Evolutionary conservation across 2,113 vertebrate species (phyloP), one percentile per base, ranked within the genome.

Genomic region (Symphodus melops): DNA sequence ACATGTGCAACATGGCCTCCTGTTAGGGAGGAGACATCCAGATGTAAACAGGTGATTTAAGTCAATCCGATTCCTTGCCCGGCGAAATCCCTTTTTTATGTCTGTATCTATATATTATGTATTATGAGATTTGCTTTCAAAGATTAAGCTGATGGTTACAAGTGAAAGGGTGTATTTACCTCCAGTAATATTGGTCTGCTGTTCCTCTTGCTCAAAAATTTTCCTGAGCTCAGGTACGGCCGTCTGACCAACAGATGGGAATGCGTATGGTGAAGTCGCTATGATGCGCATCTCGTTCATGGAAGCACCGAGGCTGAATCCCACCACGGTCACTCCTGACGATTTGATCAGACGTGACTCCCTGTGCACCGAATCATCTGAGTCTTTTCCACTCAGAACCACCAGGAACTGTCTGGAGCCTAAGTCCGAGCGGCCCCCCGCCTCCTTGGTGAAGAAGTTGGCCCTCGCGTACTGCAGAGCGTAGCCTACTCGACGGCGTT

Each of bases 391-490:
- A 1, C 93, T 93, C 9, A 97, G 9, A 3, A 97, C 81, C 17
- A 96, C 88, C 21, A 94, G 86, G 80, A 91, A 94, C 63, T 96
- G 94, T 0, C 72, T 81, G 41, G 79, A 81, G 8, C 94, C 95
- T 49, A 91, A 62, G 0, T 86, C 89, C 1, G 92, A 89, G 0
- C 91, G 85, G 53, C 94, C 92, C 25, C 95, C 96, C 0, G 86
- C 87, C 13, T 57, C 76, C 0, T 72, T 68, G 1, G 68, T 92
- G 69, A 96, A 95, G 49, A 96, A 90, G 2, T 77, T 49, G 7
- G 74, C 53, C 2, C 23, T 79, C 25, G 95, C 89, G 12, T 91
- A 91, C 4, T 72, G 14, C 44, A 97, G 53, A 0, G 94, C 95
- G 0, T 25, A 20, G 65, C 95, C 72, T 72, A 94, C 68, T 59